Evolutionary conservation across 2,797 vertebrate genomes (phyloP), one percentile per base, ranked within the genome.

Genomic region (Gambelia wislizenii): DNA sequence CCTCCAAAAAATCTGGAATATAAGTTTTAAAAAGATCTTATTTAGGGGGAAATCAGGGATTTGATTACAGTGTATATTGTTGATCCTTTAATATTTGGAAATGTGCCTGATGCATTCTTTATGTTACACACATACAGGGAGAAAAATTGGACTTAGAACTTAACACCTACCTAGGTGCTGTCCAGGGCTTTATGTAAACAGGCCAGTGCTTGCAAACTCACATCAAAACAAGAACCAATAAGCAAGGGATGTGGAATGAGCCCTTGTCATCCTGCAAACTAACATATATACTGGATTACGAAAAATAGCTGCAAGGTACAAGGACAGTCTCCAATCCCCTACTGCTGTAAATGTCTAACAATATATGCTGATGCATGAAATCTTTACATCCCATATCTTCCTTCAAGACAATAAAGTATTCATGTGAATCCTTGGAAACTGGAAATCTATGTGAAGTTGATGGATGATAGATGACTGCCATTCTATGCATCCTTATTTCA

Each of bases 391-490:
- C 42, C 47, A 44, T 20, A 0, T 69, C 10, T 9, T 61, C 54
- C 54, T 42, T 25, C 54, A 59, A 61, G 54, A 39, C 4, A 61
- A 49, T 27, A 49, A 27, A 39, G 80, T 42, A 0, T 5, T 1
- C 8, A 49, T 64, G 22, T 7, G 2, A n/a, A 25, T 0, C 0
- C 18, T 0, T 42, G 22, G 0, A 81, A 33, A 22, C 33, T 79
- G 70, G 83, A 16, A 88, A n/a, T 67, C 12, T 85, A 42, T 6
- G 13, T 18, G 0, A 0, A 1, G 2, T 6, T 7, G 18, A 2
- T 7, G 7, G 2, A 6, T 7, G 18, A 2, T 7, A 9, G 74
- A 18, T 6, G 39, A 56, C 52, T 79, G 49, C 52, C 33, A 42
- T 25, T 14, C 22, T 80, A 5, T 44, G 25, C 39, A 42, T 59